Evolutionary conservation across 2,888 invertebrate species (phyloP).

Genomic region (Psylliodes chrysocephalus): DNA sequence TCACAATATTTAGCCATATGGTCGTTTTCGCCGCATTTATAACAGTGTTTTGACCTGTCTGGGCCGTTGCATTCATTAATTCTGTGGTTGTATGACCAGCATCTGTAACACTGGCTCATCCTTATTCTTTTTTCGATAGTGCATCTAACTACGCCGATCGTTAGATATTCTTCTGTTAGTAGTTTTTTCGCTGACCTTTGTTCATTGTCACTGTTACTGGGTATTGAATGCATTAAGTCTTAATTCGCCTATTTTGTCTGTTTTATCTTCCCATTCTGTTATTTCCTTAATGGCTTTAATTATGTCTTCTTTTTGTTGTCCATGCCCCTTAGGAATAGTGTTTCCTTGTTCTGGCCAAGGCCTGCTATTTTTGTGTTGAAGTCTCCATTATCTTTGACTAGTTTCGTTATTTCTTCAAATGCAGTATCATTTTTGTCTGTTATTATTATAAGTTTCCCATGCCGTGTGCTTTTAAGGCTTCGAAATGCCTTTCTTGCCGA

Average conservation of each 20-base stretch:
- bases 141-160: neutral
- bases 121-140: neutral
- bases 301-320: neutral
- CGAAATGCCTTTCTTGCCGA: neutral
- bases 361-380: neutral
- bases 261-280: neutral
- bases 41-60: neutral
- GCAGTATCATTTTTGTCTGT: neutral
- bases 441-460: constrained; percentile 3
- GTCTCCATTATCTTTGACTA: neutral
- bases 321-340: constrained; percentile 3
- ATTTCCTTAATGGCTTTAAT: neutral
- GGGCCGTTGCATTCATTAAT: neutral
- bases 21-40: neutral
- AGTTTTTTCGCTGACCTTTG: neutral
- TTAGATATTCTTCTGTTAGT: neutral
- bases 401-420: neutral
- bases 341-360: neutral
- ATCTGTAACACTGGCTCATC: neutral
- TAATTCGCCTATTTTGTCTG: neutral
- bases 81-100: constrained; percentile 6
- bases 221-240: constrained; percentile 6
- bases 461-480: constrained; percentile 3
- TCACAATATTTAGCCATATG: neutral
- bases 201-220: neutral